A percentile compares a stretch with the other conserved stretches of the same genome.
These are phyloP conservation scores for Rhegmatorhina hoffmannsi DNA, from an alignment of 2,113 vertebrate genomes.

Conservation along the genomic window DNA sequence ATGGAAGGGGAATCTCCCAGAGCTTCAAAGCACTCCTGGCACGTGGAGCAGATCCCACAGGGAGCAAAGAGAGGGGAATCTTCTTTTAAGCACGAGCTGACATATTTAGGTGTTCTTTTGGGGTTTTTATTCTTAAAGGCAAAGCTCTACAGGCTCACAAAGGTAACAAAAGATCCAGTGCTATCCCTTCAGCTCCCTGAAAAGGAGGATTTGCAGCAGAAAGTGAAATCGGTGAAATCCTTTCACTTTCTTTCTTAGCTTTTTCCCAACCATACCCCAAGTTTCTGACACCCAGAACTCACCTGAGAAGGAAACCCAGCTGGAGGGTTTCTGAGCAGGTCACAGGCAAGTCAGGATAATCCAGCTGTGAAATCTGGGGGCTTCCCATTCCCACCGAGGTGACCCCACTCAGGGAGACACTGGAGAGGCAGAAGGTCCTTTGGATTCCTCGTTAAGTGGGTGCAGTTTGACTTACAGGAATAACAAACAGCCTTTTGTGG, in stretches of 20 bases:
- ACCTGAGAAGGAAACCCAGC: conserved; percentile 14
- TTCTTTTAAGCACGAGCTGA: background rate
- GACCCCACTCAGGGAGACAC: background rate
- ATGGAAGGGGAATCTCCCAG: background rate
- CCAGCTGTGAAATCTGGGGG: background rate
- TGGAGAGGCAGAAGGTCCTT: background rate
- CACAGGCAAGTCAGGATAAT: conserved; percentile 2
- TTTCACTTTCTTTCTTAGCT: background rate
- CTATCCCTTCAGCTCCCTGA: background rate
- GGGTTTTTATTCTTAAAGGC: background rate
- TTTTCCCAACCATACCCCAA: conserved; percentile 5
- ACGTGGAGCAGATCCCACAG: background rate
- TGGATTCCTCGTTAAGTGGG: background rate
- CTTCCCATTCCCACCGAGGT: background rate
- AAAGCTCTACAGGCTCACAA: background rate
- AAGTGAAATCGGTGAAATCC: conserved; percentile 19
- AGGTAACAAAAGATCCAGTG: conserved; percentile 7
- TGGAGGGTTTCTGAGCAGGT: conserved; percentile 22
- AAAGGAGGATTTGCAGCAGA: conserved; percentile 27
- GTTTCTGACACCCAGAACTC: conserved; percentile 15
- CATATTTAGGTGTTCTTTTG: background rate
- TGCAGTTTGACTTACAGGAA: background rate
- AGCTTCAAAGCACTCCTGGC: background rate
- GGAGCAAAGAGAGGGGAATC: background rate
- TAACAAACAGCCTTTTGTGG: background rate